A percentile compares a stretch with the other conserved stretches of the same genome.
These are phyloP conservation scores for Pristis pectinata DNA, from an alignment of 2,797 vertebrate genomes.

Conservation along the genomic window DNA sequence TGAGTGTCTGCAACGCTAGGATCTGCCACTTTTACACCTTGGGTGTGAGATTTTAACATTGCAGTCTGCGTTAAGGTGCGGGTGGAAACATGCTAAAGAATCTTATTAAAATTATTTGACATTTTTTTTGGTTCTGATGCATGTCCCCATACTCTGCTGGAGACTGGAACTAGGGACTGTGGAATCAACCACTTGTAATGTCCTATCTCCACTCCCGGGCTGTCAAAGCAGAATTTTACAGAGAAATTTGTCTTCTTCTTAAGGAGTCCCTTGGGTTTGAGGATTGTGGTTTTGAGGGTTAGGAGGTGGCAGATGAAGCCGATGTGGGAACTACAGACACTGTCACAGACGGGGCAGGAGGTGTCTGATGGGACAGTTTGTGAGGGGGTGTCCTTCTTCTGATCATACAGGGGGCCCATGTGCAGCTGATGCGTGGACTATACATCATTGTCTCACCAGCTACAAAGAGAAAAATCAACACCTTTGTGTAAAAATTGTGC, in stretches of 20 bases:
- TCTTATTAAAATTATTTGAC: conserved; percentile 1
- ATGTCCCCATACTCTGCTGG: neutral
- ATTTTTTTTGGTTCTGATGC: neutral
- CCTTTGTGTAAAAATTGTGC: too few species aligned
- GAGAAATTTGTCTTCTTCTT: neutral
- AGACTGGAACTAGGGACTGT: neutral
- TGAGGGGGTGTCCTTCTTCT: too few species aligned
- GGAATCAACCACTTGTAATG: neutral
- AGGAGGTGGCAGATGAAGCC: too few species aligned
- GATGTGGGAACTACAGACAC: too few species aligned
- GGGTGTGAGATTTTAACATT: neutral
- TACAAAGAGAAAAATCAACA: too few species aligned
- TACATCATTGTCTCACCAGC: too few species aligned
- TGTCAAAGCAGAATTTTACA: neutral
- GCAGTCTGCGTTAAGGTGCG: neutral
- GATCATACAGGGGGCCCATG: too few species aligned
- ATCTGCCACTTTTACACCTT: neutral
- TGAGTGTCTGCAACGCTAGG: neutral
- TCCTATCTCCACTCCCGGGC: neutral
- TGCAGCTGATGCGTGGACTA: too few species aligned
- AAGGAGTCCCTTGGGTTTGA: too few species aligned
- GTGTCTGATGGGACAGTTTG: too few species aligned
- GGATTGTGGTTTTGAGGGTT: too few species aligned
- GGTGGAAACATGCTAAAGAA: neutral
- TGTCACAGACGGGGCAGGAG: too few species aligned